Evolutionary conservation across 2,888 invertebrate genomes (phyloP), one percentile per base, ranked within the genome.

Genomic region (Panzeria rudis): DNA sequence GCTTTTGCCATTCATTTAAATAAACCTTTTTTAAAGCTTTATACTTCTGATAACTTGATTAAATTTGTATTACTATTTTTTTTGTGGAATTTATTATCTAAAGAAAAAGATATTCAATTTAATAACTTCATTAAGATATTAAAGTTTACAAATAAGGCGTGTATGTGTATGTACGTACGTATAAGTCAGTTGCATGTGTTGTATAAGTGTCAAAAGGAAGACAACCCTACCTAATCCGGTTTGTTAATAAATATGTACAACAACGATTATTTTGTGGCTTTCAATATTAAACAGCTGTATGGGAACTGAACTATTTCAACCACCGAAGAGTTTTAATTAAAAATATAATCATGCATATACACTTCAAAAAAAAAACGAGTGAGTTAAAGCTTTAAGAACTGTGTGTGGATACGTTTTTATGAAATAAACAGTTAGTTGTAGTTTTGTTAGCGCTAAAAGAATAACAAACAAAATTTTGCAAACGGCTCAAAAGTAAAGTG

Each of bases 201-300:
- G 35, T n/a, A n/a, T 41, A 62, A 54, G 54, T 64, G 50, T 52
- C 64, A 72, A 85, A 85, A 73, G 84, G 84, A 85, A 78, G 84
- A 73, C 72, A 78, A 78, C 77, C 78, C 84, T 68, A 81, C 82
- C 82, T 85, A 80, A 82, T 85, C 82, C 84, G 84, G 84, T 85
- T 85, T 78, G 23, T 35, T 38, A 35, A 56, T 68, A 8, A 66
- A 64, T 68, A 8, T 66, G 56, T 59, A 38, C 32, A 44, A 56
- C 35, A 38, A 64, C 35, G 32, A 47, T 17, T 20, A n/a, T 20
- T 25, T 35, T 50, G 38, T 62, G 25, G 25, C 17, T 29, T 20
- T n/a, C n/a, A 47, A 23, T 59, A 15, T 9, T 50, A 80, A 62
- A 64, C 52, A 47, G 47, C 47, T 61, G 44, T 38, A 62, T 41